phyloP scores from a whole-genome alignment of 2,113 vertebrate species.

The Nymphicus hollandicus region DNA sequence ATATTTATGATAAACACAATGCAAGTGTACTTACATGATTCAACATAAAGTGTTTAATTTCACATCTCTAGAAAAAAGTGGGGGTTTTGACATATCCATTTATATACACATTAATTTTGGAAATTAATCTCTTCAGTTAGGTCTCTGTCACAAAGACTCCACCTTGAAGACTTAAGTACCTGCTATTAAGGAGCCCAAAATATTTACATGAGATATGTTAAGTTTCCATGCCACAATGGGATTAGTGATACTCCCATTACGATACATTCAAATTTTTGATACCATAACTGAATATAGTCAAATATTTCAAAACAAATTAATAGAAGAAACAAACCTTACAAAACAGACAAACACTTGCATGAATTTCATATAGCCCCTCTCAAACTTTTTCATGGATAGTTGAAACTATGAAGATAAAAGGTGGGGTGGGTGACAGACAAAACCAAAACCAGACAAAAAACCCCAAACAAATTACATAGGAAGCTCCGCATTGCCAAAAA shows the following conservation, averaged over 20 bases:
- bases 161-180: not conserved
- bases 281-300: not conserved
- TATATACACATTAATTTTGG: not conserved
- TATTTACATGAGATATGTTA: accelerated
- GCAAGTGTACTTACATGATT: not conserved
- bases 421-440: not conserved
- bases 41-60: not conserved
- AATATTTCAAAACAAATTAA: not conserved
- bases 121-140: not conserved
- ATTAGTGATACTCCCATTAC: not conserved
- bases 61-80: not conserved
- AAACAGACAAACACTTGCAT: not conserved
- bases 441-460: not conserved
- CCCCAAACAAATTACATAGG: not conserved
- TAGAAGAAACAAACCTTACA: not conserved
- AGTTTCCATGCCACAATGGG: not conserved
- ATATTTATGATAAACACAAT: not conserved
- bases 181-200: not conserved
- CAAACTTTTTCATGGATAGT: not conserved
- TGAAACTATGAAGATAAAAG: not conserved
- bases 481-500: not conserved
- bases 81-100: not conserved
- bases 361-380: not conserved
- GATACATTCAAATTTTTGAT: not conserved
- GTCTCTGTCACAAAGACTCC: not conserved